Conservation (phyloP, 1,140 invertebrate genomes). For the Ceratosolen solmsi region DNA sequence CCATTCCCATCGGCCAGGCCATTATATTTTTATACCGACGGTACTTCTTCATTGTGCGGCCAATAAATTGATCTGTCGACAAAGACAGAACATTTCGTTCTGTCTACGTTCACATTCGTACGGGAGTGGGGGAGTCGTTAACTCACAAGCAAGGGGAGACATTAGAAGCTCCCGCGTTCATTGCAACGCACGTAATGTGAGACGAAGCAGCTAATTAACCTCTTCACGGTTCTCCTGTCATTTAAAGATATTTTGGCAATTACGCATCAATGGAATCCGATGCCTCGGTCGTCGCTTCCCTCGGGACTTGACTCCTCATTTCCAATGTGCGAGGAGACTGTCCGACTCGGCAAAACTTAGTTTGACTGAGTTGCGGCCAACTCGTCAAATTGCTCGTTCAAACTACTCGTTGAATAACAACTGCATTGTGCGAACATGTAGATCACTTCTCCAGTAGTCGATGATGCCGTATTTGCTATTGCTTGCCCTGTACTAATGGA, state of each 20-base stretch:
- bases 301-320: conserved; percentile 18
- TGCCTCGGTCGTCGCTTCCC: background rate
- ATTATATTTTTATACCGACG: background rate
- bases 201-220: conserved; percentile 27
- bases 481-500: too few relatives aligned
- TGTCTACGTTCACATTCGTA: too few relatives aligned
- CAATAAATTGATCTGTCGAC: background rate
- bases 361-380: background rate
- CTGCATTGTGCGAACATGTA: background rate
- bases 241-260: conserved; percentile 22
- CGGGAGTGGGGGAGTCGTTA: too few relatives aligned
- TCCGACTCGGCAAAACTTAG: background rate
- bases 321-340: background rate
- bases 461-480: background rate
- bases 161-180: conserved; percentile 10
- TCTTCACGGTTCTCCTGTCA: background rate
- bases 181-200: conserved; percentile 30
- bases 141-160: too few relatives aligned
- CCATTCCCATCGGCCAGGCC: background rate
- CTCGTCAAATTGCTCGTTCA: background rate
- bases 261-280: conserved; percentile 23
- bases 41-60: background rate
- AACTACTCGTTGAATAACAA: background rate
- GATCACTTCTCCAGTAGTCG: background rate
- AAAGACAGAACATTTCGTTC: too few relatives aligned